A percentile compares a stretch with the other conserved stretches of the same genome.
phyloP scores from a whole-genome alignment of 2,888 invertebrate species.

The Cactoblastis cactorum region DNA sequence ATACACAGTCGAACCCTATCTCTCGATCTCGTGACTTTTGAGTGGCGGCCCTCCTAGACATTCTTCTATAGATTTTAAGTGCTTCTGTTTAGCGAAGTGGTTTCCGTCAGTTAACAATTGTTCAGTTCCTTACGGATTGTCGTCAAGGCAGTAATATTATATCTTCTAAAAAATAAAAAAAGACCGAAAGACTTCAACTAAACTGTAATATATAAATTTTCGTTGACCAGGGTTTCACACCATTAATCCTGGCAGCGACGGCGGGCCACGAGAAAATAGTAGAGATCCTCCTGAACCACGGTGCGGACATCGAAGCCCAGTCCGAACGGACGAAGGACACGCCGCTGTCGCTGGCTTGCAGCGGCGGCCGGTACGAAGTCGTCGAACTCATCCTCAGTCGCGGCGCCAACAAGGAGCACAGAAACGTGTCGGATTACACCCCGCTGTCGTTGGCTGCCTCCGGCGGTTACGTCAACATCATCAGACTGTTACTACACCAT shows the following conservation, averaged over 20 bases:
- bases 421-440: constrained; percentile 99
- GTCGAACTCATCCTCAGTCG: constrained; percentile 93
- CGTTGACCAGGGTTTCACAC: constrained; percentile 89
- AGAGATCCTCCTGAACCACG: constrained; percentile 94
- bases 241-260: constrained; percentile 97
- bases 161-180: too few species aligned
- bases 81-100: too few species aligned
- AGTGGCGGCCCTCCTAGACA: too few species aligned
- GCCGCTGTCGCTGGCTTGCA: constrained; percentile 97
- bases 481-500: constrained; percentile 93
- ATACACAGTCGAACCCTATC: too few species aligned
- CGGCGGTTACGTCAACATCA: constrained; percentile 99
- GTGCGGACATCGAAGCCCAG: constrained; percentile 99
- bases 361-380: constrained; percentile 96
- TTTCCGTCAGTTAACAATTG: too few species aligned
- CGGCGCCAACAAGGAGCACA: constrained; percentile 97
- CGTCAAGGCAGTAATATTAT: too few species aligned
- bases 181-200: too few species aligned
- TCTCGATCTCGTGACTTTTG: too few species aligned
- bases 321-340: constrained; percentile 99
- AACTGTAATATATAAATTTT: background rate
- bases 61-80: too few species aligned
- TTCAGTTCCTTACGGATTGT: too few species aligned
- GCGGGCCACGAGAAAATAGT: constrained; percentile 91
- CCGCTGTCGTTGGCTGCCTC: constrained; percentile 99